phyloP scores from a whole-genome alignment of 23 tunicate species.

The Botrylloides violaceus region DNA sequence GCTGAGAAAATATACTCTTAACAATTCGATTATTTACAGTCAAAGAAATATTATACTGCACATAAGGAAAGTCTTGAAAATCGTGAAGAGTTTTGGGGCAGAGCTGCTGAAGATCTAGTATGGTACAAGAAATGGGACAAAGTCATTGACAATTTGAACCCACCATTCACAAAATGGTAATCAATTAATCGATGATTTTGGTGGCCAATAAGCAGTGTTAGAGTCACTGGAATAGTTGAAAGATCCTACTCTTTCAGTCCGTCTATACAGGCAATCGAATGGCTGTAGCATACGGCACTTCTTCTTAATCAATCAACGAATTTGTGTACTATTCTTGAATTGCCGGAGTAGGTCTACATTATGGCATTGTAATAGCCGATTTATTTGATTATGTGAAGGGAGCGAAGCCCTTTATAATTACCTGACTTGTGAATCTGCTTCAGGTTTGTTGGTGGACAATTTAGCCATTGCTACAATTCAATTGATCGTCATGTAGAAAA shows the following conservation, averaged over 20 bases:
- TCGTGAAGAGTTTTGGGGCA: slow-evolving; percentile 72
- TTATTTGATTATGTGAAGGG: no score
- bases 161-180: slow-evolving; percentile 88
- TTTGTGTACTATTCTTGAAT: no score
- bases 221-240: no score
- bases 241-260: no score
- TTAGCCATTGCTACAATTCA: slow-evolving; percentile 87
- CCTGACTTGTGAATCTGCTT: no score
- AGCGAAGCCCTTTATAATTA: no score
- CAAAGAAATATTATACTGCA: neutral
- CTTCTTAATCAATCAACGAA: no score
- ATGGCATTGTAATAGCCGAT: no score
- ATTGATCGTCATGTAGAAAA: slow-evolving; percentile 85
- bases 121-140: slow-evolving; percentile 87
- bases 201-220: no score
- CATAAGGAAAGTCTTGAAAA: slow-evolving; percentile 53
- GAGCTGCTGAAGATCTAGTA: slow-evolving; percentile 71
- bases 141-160: slow-evolving; percentile 63
- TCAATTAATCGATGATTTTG: neutral
- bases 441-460: slow-evolving; percentile 87
- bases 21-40: neutral
- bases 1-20: neutral
- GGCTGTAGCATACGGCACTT: no score
- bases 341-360: no score
- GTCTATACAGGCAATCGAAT: no score